Base-by-base conservation (phyloP, 2,113 vertebrate genomes). In the Scomber colias region DNA sequence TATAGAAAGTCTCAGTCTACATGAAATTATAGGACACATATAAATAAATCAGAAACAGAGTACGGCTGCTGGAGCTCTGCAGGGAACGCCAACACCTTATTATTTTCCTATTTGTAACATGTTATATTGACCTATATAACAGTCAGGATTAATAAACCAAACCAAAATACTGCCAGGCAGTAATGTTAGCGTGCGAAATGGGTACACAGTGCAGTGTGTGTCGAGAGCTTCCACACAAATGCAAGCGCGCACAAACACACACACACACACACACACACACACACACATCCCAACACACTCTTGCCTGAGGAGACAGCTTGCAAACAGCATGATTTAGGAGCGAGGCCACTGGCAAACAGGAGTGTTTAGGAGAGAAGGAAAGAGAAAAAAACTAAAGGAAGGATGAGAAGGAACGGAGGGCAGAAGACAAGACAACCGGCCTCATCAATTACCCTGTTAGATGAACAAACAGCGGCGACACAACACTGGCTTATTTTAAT, bases 401-500 rank as follows among this genome's bases (percentile, higher is more conserved):
- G 82, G 62, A 72, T 82, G 64, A 57, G 45, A 85, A 19, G 57
- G 63, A 75, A 44, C 21, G 63, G 51, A 56, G 57, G 81, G 83
- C 63, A 30, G 62, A 77, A 65, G 74, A 84, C 45, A 44, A 81
- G 71, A 74, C 63, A 69, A 72, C 50, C 11, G 24, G 59, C 75
- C 75, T 60, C 78, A 92, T 93, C 87, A 87, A 89, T 94, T 92
- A 92, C 31, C 21, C 77, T 31, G 77, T 89, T 89, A 86, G 89
- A 89, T 74, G 83, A 89, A 79, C 84, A 90, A 83, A 90, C 86
- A 85, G 76, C 80, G 73, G 67, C 74, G 54, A 69, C 79, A 66
- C 79, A 71, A 86, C 81, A 59, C 53, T 49, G 83, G 82, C 83
- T 87, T 56, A 85, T 88, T 87, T 86, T 86, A 92, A 94, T 93